Conservation (phyloP, 2,113 vertebrate species). For the Ceyx margarethae region DNA sequence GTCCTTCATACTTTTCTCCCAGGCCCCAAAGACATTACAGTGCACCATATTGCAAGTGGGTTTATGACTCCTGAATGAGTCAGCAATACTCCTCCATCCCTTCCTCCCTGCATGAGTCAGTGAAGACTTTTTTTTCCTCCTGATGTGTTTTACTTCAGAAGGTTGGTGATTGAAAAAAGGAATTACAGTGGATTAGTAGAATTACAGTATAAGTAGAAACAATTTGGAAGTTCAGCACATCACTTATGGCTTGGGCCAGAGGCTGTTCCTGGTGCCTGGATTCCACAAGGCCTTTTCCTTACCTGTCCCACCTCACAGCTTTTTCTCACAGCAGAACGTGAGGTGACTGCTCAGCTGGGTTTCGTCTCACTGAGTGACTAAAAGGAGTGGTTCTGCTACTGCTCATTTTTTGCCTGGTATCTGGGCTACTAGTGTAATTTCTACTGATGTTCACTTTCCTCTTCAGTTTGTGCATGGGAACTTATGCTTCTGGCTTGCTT, state of each 20-base stretch:
- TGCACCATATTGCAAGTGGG: constrained; percentile 40
- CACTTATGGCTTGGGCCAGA: not conserved
- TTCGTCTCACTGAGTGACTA: not conserved
- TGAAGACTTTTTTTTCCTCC: not conserved
- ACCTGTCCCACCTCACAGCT: not conserved
- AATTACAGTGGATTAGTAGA: not conserved
- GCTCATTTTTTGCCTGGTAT: not conserved
- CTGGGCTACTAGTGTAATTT: not conserved
- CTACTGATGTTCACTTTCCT: not conserved
- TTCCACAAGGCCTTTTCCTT: not conserved
- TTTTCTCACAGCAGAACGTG: not conserved
- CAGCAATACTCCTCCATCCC: constrained; percentile 35
- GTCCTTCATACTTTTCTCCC: not conserved
- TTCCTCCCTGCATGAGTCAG: constrained; percentile 38
- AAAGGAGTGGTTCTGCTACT: not conserved
- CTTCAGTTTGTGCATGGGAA: not conserved
- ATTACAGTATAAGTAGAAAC: not conserved
- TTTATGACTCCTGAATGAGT: constrained; percentile 33
- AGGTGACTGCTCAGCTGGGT: not conserved
- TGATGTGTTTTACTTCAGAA: constrained; percentile 28
- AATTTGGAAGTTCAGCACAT: not conserved
- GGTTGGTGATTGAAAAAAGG: not conserved
- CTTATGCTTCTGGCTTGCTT: not conserved
- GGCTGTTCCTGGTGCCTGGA: not conserved
- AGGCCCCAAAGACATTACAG: not conserved